These are phyloP conservation scores for Romanogobio albipinnatus DNA, from an alignment of 2,113 vertebrate genomes.

Conservation along the genomic window DNA sequence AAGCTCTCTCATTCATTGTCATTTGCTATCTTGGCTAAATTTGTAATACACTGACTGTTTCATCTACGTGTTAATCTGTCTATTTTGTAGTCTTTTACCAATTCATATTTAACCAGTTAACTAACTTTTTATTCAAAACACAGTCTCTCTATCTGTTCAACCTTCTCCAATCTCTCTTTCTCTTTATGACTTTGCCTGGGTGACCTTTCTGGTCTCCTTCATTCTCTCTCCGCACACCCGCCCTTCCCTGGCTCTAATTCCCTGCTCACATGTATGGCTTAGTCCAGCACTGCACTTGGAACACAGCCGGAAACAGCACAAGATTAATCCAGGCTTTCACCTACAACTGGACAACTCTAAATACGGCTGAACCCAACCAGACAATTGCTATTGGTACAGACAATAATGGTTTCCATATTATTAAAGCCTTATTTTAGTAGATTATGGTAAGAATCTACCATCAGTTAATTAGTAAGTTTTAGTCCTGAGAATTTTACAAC, in stretches of 20 bases:
- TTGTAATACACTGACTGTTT: too few relatives aligned
- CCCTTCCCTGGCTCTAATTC: constrained; percentile 54
- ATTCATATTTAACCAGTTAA: background rate
- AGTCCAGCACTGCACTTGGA: constrained; percentile 48
- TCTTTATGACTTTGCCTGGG: constrained; percentile 22
- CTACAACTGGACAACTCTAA: constrained; percentile 13
- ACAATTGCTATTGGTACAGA: background rate
- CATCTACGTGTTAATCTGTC: background rate
- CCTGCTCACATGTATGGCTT: constrained; percentile 67
- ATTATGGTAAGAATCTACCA: background rate
- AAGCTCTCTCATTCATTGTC: background rate
- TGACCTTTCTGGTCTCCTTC: constrained; percentile 5
- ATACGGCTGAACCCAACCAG: constrained; percentile 9
- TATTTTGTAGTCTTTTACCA: background rate
- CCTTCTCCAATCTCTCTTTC: background rate
- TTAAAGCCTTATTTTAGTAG: background rate
- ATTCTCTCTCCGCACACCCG: constrained; percentile 10
- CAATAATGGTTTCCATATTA: background rate
- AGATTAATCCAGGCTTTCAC: constrained; percentile 64
- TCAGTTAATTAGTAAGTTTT: background rate
- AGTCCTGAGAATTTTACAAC: background rate
- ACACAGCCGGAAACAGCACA: constrained; percentile 61
- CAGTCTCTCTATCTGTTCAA: background rate
- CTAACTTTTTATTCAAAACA: background rate
- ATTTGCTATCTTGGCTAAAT: background rate